Percentiles rank a stretch among this genome's conserved stretches.
These are phyloP conservation scores for Caenorhabditis sp. DNA, from an alignment of 2,888 invertebrate species.

Conservation along the genomic window DNA sequence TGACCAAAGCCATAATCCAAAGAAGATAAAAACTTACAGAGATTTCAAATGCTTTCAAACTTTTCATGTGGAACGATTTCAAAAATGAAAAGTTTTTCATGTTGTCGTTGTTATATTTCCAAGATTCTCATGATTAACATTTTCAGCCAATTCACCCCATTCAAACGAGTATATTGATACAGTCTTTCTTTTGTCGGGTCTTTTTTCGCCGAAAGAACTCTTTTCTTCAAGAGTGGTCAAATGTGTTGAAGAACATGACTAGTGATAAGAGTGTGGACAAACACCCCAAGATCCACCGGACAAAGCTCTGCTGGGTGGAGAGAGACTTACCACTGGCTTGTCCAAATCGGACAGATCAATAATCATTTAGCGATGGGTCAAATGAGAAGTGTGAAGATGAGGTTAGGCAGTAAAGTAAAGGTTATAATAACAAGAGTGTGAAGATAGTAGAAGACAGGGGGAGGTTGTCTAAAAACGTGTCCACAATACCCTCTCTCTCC, in stretches of 20 bases:
- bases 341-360: slow-evolving; percentile 62
- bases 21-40: slow-evolving; percentile 27
- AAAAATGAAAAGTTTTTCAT: neutral
- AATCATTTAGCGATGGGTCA: slow-evolving; percentile 41
- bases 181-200: neutral
- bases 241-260: slow-evolving; percentile 60
- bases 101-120: neutral
- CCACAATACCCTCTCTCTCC: slow-evolving; percentile 44
- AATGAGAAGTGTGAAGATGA: slow-evolving; percentile 14
- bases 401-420: slow-evolving; percentile 52
- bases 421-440: slow-evolving; percentile 59
- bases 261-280: slow-evolving; percentile 57
- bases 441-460: slow-evolving; percentile 8
- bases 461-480: slow-evolving; percentile 57
- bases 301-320: slow-evolving; percentile 2
- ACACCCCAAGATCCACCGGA: slow-evolving; percentile 23
- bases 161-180: slow-evolving; percentile 39
- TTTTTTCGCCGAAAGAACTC: slow-evolving; percentile 28
- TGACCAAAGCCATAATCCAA: neutral
- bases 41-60: slow-evolving; percentile 18
- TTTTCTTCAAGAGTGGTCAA: slow-evolving; percentile 36
- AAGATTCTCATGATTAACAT: slow-evolving; percentile 44
- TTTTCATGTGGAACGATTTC: slow-evolving; percentile 32
- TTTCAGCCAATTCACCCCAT: slow-evolving; percentile 9
- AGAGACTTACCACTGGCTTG: slow-evolving; percentile 58